Conservation (phyloP, 2,888 invertebrate genomes). For the Phaedon cochleariae region DNA sequence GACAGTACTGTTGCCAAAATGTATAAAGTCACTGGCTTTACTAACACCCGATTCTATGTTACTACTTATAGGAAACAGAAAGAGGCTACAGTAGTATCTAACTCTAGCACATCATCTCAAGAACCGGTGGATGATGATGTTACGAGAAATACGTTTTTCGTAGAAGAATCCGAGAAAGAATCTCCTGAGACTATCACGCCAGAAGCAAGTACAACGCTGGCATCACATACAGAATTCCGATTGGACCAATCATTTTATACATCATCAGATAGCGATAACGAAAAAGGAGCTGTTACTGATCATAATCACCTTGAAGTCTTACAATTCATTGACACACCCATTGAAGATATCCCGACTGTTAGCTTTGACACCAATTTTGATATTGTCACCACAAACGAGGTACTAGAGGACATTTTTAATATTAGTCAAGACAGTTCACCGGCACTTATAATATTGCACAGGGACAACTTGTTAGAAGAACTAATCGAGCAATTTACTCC, state of each 20-base stretch:
- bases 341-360: too few species aligned
- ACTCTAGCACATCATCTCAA: neutral
- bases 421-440: neutral
- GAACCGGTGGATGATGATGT: neutral
- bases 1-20: neutral
- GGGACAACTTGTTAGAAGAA: slow-evolving; percentile 9
- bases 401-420: neutral
- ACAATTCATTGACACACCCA: too few species aligned
- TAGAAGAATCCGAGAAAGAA: too few species aligned
- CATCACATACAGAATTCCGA: too few species aligned
- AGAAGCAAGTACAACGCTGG: too few species aligned
- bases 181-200: too few species aligned
- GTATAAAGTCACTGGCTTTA: neutral
- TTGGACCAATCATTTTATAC: too few species aligned
- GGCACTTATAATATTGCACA: slow-evolving; percentile 8
- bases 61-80: neutral
- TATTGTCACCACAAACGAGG: neutral
- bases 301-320: too few species aligned
- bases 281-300: too few species aligned
- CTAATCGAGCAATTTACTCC: slow-evolving; percentile 8
- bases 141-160: too few species aligned
- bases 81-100: neutral
- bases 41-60: neutral
- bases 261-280: too few species aligned
- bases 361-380: too few species aligned